Percentiles rank a stretch among this genome's conserved stretches.
phyloP scores from a whole-genome alignment of 2,797 vertebrate species.

The Chelmon rostratus region DNA sequence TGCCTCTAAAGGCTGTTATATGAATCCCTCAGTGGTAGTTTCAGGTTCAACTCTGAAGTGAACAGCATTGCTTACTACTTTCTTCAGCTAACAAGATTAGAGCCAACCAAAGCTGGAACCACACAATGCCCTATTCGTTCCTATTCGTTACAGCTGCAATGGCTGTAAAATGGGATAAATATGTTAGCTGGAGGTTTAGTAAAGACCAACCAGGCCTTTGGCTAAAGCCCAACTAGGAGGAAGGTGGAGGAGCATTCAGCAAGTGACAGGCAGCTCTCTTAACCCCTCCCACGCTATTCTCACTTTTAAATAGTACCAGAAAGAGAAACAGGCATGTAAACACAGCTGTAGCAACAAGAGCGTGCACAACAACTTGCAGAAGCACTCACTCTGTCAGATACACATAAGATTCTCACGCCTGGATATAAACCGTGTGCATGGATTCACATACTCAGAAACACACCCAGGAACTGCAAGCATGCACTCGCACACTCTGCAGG shows the following conservation, averaged over 20 bases:
- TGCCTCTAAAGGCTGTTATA: constrained; percentile 27
- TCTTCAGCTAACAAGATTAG: constrained; percentile 68
- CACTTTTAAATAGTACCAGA: constrained; percentile 10
- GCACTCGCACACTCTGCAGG: neutral
- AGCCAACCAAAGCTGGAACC: constrained; percentile 28
- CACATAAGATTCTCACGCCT: neutral
- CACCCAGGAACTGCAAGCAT: neutral
- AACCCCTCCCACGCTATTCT: constrained; percentile 21
- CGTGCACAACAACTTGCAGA: neutral
- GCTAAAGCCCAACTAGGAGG: constrained; percentile 44
- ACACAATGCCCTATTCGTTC: constrained; percentile 60
- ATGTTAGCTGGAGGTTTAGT: constrained; percentile 42
- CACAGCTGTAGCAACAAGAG: constrained; percentile 8
- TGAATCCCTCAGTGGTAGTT: constrained; percentile 30
- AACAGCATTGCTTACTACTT: constrained; percentile 38
- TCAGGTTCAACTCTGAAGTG: constrained; percentile 38
- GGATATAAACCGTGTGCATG: neutral
- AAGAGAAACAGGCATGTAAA: constrained; percentile 29
- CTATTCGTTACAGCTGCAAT: constrained; percentile 24
- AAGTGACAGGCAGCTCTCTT: constrained; percentile 39
- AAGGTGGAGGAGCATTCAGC: constrained; percentile 57
- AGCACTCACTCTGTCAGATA: neutral
- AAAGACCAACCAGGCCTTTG: constrained; percentile 35
- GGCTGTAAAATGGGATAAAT: constrained; percentile 67
- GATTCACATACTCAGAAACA: neutral